These are phyloP conservation scores for Ceratosolen solmsi DNA, from an alignment of 1,140 invertebrate species.

Conservation along the genomic window DNA sequence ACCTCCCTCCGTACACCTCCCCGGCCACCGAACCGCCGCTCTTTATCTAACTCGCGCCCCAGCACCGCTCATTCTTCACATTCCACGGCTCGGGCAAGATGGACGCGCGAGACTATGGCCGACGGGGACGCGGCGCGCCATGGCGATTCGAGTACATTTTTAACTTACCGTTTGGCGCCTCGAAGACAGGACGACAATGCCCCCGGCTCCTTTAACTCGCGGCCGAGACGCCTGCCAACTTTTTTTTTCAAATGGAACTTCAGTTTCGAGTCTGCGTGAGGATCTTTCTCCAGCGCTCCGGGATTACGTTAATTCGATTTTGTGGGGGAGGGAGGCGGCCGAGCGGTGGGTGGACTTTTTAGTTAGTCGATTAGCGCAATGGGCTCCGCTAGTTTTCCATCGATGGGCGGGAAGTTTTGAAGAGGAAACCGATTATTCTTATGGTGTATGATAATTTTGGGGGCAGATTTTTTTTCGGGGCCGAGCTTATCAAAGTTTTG, in stretches of 20 bases:
- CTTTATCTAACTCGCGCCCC: neutral
- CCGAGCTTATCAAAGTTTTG: no score
- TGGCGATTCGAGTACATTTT: constrained; percentile 60
- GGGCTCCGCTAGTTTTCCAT: no score
- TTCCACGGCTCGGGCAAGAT: neutral
- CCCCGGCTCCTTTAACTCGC: neutral
- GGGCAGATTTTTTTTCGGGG: no score
- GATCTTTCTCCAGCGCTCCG: neutral
- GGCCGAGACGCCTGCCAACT: neutral
- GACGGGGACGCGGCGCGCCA: neutral
- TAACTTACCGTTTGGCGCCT: constrained; percentile 66
- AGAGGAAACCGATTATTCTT: no score
- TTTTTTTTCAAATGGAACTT: neutral
- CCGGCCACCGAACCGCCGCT: constrained; percentile 58
- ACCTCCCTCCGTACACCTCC: constrained; percentile 48
- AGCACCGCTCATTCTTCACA: neutral
- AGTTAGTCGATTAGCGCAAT: no score
- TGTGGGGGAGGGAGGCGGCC: neutral
- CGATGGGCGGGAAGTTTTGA: no score
- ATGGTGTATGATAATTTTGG: no score
- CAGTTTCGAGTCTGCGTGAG: neutral
- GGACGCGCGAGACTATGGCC: neutral
- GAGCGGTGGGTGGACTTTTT: neutral
- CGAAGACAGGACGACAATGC: neutral
- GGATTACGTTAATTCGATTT: neutral